Conservation (phyloP, 2,113 vertebrate genomes). For the Sus scrofa region T2T-Sscrofa CM000819.6:45820501-45821000, state of each 20-base stretch:
- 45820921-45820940: neutral
- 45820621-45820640: neutral
- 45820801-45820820: neutral
- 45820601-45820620: neutral
- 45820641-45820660: neutral
- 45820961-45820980: neutral
- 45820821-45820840: neutral
- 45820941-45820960: neutral
- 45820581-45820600: neutral
- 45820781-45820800: neutral
- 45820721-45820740: neutral
- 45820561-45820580: too few relatives aligned
- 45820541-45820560: too few relatives aligned
- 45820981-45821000: neutral
- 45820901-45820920: neutral
- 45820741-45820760: neutral
- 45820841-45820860: neutral
- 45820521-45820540: too few relatives aligned
- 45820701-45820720: neutral
- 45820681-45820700: neutral
- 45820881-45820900: neutral
- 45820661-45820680: too few relatives aligned
- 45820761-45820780: neutral
- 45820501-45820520: neutral
- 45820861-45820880: neutral